phyloP scores from a whole-genome alignment of 2,797 vertebrate genomes.

The Micrastur ruficollis region DNA sequence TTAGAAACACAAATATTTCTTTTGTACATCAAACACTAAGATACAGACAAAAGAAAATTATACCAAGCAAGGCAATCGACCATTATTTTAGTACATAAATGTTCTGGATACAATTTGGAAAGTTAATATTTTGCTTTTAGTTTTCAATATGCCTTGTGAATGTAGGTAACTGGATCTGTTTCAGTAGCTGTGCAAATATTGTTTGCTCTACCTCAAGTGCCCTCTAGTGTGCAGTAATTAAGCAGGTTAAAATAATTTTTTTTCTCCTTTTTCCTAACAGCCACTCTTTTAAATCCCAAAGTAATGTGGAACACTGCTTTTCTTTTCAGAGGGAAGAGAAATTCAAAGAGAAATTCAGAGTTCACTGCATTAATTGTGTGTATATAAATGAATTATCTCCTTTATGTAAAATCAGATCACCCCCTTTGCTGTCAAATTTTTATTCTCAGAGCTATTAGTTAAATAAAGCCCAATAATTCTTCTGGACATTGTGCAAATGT shows the following conservation, averaged over 20 bases:
- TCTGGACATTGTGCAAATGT: not conserved
- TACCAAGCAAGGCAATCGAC: not conserved
- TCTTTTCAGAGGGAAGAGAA: constrained; percentile 15
- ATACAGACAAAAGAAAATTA: not conserved
- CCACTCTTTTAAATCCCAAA: constrained; percentile 15
- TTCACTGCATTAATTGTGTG: not conserved
- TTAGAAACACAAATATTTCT: not conserved
- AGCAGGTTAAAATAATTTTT: constrained; percentile 62
- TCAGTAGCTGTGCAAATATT: constrained; percentile 4
- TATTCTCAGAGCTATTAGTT: not conserved
- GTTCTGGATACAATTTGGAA: not conserved
- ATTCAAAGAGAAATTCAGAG: not conserved
- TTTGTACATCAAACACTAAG: not conserved
- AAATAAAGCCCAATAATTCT: not conserved
- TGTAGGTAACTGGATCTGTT: not conserved
- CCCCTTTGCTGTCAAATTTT: not conserved
- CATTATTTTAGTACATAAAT: not conserved
- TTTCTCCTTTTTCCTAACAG: not conserved
- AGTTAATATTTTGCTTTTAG: not conserved
- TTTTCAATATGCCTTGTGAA: not conserved
- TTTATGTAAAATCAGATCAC: not conserved
- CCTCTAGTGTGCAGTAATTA: constrained; percentile 88
- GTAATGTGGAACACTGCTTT: not conserved
- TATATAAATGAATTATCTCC: not conserved
- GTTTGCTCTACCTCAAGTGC: constrained; percentile 81